These are phyloP conservation scores for Herpetotheres cachinnans DNA, from an alignment of 2,113 vertebrate genomes.

Conservation along the genomic window DNA sequence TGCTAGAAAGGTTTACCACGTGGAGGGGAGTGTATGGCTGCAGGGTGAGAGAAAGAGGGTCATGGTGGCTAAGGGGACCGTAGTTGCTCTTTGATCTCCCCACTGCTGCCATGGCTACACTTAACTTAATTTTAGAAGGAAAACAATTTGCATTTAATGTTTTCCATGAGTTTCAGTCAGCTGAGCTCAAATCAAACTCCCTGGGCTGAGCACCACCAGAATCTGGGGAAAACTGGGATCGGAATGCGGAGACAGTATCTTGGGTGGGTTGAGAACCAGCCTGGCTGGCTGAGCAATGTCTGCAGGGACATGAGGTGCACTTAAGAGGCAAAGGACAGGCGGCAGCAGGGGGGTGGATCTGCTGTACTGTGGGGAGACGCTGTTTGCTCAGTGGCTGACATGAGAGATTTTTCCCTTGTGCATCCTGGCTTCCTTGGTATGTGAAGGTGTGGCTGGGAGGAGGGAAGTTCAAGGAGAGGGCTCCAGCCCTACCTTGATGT, in stretches of 20 bases:
- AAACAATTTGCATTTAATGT: not conserved
- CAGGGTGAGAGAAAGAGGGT: not conserved
- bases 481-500: constrained; percentile 85
- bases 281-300: not conserved
- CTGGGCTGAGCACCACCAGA: not conserved
- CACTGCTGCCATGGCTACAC: not conserved
- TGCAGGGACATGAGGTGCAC: not conserved
- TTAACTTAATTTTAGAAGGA: not conserved
- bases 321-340: not conserved
- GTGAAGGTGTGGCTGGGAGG: not conserved
- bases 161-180: not conserved
- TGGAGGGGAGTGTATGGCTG: not conserved
- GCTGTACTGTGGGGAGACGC: not conserved
- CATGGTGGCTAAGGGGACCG: not conserved
- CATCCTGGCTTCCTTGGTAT: not conserved
- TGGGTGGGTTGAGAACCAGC: not conserved
- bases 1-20: not conserved
- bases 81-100: not conserved
- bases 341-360: not conserved
- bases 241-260: not conserved
- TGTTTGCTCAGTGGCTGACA: not conserved
- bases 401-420: not conserved
- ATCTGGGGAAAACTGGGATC: not conserved
- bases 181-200: not conserved
- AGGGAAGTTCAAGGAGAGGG: not conserved